A percentile compares a stretch with the other conserved stretches of the same genome.
phyloP scores from a whole-genome alignment of 2,888 invertebrate genomes.

The Bellardia pandia region DNA sequence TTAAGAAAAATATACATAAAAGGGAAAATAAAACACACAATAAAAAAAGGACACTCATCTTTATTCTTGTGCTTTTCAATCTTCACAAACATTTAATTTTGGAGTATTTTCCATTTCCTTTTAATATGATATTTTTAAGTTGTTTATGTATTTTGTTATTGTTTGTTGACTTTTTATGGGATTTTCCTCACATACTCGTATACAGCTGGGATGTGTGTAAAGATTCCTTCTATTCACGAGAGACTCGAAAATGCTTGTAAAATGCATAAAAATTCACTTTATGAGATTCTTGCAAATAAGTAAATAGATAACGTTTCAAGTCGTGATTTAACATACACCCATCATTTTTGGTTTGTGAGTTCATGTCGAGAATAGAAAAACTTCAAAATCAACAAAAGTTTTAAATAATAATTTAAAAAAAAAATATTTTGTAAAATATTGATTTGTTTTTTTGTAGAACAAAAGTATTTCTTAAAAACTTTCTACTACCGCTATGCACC shows the following conservation, averaged over 20 bases:
- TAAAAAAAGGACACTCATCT: not conserved
- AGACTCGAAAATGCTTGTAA: not conserved
- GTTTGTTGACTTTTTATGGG: not conserved
- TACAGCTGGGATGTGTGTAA: not conserved
- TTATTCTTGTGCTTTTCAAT: conserved; percentile 10
- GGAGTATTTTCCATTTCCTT: not conserved
- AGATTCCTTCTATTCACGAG: not conserved
- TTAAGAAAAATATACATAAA: not conserved
- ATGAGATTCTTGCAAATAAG: not conserved
- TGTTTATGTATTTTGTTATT: conserved; percentile 3
- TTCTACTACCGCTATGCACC: too few species aligned
- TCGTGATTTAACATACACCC: too few species aligned
- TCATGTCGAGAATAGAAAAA: not conserved
- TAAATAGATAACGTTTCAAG: not conserved
- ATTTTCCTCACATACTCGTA: not conserved
- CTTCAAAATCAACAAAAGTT: too few species aligned
- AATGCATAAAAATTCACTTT: not conserved
- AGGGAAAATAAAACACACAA: not conserved
- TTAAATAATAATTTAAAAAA: too few species aligned
- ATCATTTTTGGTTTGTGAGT: not conserved
- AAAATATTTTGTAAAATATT: too few species aligned
- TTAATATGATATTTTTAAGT: not conserved
- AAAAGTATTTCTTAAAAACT: too few species aligned
- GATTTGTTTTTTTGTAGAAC: too few species aligned
- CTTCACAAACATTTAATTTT: not conserved